Conservation (phyloP, 2,888 invertebrate genomes). For the Drepana falcataria region DNA sequence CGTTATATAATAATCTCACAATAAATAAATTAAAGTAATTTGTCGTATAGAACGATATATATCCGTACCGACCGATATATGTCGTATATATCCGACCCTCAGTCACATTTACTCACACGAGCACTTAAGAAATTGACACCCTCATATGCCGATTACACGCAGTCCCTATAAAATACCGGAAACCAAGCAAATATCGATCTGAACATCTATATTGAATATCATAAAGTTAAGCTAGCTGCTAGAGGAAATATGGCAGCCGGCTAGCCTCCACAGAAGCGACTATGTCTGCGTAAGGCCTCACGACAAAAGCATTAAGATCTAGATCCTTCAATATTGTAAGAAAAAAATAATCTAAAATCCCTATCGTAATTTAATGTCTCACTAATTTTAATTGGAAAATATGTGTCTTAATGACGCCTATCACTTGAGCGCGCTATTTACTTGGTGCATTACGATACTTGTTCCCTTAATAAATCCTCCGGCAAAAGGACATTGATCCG, state of each 20-base stretch:
- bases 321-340: background rate
- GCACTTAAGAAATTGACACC: constrained; percentile 45
- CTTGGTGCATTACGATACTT: constrained; percentile 49
- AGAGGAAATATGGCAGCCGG: constrained; percentile 30
- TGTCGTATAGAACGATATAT: no score
- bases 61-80: constrained; percentile 13
- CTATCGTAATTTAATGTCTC: constrained; percentile 12
- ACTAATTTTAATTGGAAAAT: constrained; percentile 26
- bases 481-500: constrained; percentile 20
- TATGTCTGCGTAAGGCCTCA: background rate
- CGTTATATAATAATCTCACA: no score
- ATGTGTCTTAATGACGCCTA: constrained; percentile 41
- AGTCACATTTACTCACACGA: constrained; percentile 17
- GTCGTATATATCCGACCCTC: constrained; percentile 11
- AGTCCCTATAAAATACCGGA: constrained; percentile 21
- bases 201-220: constrained; percentile 27
- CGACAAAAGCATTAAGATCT: background rate
- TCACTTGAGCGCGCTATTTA: constrained; percentile 48
- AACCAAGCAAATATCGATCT: constrained; percentile 21
- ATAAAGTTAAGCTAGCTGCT: constrained; percentile 31
- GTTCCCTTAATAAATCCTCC: constrained; percentile 36
- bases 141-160: constrained; percentile 44
- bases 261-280: no score
- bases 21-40: no score
- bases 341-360: constrained; percentile 1